Evolutionary conservation across 2,113 vertebrate genomes (phyloP), one percentile per base, ranked within the genome.

Genomic region (Puntigrus tetrazona): DNA sequence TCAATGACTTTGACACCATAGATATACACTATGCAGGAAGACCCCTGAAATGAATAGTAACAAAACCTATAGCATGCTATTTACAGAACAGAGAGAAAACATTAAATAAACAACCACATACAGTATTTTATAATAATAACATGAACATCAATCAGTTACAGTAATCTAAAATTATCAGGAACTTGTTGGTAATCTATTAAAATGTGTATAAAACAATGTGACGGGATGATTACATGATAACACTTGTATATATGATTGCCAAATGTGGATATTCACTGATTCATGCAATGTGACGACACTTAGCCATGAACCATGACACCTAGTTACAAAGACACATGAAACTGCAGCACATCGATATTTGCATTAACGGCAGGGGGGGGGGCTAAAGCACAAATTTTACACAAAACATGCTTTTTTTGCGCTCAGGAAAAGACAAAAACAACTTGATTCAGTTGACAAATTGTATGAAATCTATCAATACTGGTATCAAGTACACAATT

Each of bases 1-100:
- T 86, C 41, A 87, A 91, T 85, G 82, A 72, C 81, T 79, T 79
- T 82, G 86, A 47, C 84, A 85, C 84, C 27, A 88, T 81, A 88
- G 57, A 31, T 76, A 78, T 16, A 82, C 84, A 86, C 3, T 57
- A 83, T 63, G 5, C 47, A 50, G 5, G 47, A 84, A 75, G 43
- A 43, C 41, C 63, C 72, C 27, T 76, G 34, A 43, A 65, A 78
- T 45, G 67, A 20, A 78, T 22, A 79, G 20, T 63, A 36, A 76
- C 25, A 47, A 45, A 45, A 78, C 34, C 29, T 61, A 87, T 8
- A 73, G 67, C 83, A 86, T 88, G 84, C 82, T 6, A 61, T 80
- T 86, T 82, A 70, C 76, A 67, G 7, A 57, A 13, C 65, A 70
- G 29, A 36, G 8, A 82, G 38, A 38, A 61, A 63, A 43, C 27